Evolutionary conservation across 2,797 vertebrate species (phyloP).

Genomic region (Triplophysa yarkandensis): DNA sequence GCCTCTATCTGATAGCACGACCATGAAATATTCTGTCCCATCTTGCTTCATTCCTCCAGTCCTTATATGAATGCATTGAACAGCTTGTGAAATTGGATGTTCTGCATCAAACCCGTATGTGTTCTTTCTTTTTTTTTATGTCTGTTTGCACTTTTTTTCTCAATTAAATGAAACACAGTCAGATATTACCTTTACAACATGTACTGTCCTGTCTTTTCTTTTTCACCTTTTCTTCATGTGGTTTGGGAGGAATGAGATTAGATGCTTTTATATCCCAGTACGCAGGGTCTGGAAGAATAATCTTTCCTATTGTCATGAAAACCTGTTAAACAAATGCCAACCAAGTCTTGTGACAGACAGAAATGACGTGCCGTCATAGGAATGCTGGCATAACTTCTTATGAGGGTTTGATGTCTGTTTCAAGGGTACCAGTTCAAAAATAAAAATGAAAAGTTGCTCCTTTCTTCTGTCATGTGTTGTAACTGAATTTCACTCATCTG

Average conservation of each 20-base stretch:
- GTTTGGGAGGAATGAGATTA: slow-evolving; percentile 10
- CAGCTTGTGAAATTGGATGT: slow-evolving; percentile 49
- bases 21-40: slow-evolving; percentile 69
- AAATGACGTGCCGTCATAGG: slow-evolving; percentile 70
- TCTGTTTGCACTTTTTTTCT: slow-evolving; percentile 74
- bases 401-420: slow-evolving; percentile 70
- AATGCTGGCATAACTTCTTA: slow-evolving; percentile 67
- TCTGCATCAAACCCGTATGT: slow-evolving; percentile 41
- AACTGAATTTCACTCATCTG: neutral
- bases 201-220: slow-evolving; percentile 25
- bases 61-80: slow-evolving; percentile 24
- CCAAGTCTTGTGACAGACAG: slow-evolving; percentile 75
- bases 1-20: slow-evolving; percentile 80
- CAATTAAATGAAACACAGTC: slow-evolving; percentile 46
- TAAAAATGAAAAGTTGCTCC: slow-evolving; percentile 72
- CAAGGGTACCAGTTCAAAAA: slow-evolving; percentile 72
- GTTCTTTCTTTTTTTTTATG: slow-evolving; percentile 54
- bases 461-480: slow-evolving; percentile 50
- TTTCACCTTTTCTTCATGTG: slow-evolving; percentile 39
- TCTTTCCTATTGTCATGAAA: slow-evolving; percentile 46
- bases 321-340: slow-evolving; percentile 70
- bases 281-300: slow-evolving; percentile 79
- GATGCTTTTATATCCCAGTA: slow-evolving; percentile 76
- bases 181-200: slow-evolving; percentile 49
- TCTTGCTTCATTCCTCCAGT: slow-evolving; percentile 52